These are phyloP conservation scores for Gymnorhina tibicen DNA, from an alignment of 2,113 vertebrate genomes.

Conservation along the genomic window DNA sequence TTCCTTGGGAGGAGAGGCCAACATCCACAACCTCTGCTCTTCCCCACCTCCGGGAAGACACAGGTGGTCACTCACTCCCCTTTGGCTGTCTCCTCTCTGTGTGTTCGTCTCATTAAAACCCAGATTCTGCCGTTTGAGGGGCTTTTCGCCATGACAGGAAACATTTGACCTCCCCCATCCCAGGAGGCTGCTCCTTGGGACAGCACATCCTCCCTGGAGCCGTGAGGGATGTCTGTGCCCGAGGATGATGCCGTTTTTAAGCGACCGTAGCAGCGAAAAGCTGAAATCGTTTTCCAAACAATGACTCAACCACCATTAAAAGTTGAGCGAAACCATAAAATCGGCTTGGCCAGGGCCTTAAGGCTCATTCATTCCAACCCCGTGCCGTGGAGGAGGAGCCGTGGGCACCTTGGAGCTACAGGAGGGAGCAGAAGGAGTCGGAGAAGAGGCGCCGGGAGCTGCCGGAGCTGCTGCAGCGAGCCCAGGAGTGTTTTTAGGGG, in stretches of 20 bases:
- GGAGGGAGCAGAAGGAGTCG: rapidly evolving
- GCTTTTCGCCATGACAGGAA: rapidly evolving
- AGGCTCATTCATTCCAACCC: neutral
- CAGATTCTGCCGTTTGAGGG: rapidly evolving
- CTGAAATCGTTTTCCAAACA: neutral
- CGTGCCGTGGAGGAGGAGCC: neutral
- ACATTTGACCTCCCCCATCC: rapidly evolving
- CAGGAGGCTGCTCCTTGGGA: neutral
- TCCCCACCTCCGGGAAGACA: neutral
- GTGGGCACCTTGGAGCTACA: neutral
- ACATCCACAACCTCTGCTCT: neutral
- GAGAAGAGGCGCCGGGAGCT: neutral
- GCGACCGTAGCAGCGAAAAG: neutral
- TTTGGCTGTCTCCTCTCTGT: neutral
- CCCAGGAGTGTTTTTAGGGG: rapidly evolving
- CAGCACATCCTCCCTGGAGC: neutral
- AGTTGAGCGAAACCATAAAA: neutral
- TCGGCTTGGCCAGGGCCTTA: neutral
- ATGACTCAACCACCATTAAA: neutral
- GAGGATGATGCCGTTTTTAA: neutral
- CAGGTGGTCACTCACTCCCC: neutral
- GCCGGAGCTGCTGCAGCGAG: neutral
- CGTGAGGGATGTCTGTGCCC: neutral
- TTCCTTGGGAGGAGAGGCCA: neutral
- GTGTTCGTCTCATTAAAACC: rapidly evolving